These are phyloP conservation scores for Macrostomum lignano DNA, from an alignment of 1,140 invertebrate genomes.

Conservation along the genomic window DNA sequence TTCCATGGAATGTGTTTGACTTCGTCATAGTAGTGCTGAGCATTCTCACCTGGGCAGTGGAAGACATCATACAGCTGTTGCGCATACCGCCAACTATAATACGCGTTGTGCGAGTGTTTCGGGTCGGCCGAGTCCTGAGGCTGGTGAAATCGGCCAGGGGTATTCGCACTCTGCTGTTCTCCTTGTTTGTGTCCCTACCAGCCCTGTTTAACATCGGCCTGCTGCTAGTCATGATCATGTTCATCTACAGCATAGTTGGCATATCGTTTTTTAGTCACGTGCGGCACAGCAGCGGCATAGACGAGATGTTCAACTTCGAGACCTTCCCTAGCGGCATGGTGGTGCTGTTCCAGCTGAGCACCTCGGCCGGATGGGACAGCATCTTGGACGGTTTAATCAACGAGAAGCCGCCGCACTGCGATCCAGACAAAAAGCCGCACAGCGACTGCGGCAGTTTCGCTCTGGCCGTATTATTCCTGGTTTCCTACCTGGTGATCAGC, in stretches of 20 bases:
- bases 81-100: constrained; percentile 68
- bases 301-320: constrained; percentile 44
- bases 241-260: constrained; percentile 79
- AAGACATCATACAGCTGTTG: constrained; percentile 29
- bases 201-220: constrained; percentile 79
- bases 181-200: constrained; percentile 77
- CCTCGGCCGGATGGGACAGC: constrained; percentile 69
- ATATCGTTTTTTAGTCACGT: constrained; percentile 74
- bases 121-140: constrained; percentile 76
- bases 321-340: constrained; percentile 75
- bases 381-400: constrained; percentile 81
- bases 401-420: constrained; percentile 45
- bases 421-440: constrained; percentile 33
- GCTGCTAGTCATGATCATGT: constrained; percentile 60
- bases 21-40: constrained; percentile 92
- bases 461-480: constrained; percentile 67
- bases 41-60: constrained; percentile 34
- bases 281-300: constrained; percentile 49
- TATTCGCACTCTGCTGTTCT: constrained; percentile 77
- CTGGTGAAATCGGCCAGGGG: constrained; percentile 78
- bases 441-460: constrained; percentile 67
- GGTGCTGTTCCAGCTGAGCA: constrained; percentile 65
- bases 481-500: constrained; percentile 80
- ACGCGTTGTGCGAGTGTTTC: constrained; percentile 78
- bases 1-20: constrained; percentile 97